A percentile compares a stretch with the other conserved stretches of the same genome.
Evolutionary conservation across 2,797 vertebrate species (phyloP).

Genomic region (Dendrocincla fuliginosa): DNA sequence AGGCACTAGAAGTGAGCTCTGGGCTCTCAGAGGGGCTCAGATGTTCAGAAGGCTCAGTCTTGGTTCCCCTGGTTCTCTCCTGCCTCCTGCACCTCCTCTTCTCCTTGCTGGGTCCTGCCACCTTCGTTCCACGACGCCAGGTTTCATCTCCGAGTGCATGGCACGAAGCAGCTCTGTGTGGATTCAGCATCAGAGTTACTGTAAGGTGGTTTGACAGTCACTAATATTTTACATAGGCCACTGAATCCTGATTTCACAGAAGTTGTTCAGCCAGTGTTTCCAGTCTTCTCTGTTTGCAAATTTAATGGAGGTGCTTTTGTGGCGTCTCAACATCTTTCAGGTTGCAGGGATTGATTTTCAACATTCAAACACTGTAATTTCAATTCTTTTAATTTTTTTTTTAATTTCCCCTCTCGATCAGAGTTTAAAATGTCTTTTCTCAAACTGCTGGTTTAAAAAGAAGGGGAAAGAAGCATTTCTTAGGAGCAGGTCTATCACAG

Average conservation of each 20-base stretch:
- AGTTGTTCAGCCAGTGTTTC: not conserved
- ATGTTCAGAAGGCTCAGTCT: conserved; percentile 26
- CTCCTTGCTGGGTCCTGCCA: not conserved
- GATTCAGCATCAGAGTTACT: not conserved
- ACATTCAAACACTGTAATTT: accelerated
- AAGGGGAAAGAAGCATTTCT: not conserved
- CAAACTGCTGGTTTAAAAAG: not conserved
- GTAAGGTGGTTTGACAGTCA: conserved; percentile 26
- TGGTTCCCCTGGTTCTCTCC: not conserved
- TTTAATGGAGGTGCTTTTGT: conserved; percentile 8
- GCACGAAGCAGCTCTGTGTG: not conserved
- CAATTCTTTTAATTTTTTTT: not conserved
- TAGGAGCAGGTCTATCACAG: not conserved
- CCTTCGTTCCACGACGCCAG: conserved; percentile 24
- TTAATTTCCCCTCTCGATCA: not conserved
- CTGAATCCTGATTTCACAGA: not conserved
- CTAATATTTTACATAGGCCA: conserved; percentile 43
- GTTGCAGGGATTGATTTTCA: not conserved
- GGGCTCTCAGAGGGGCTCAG: not conserved
- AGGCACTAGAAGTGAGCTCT: not conserved
- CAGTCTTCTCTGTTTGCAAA: not conserved
- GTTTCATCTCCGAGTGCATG: conserved; percentile 12
- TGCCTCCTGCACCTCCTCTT: not conserved
- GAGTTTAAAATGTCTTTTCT: not conserved
- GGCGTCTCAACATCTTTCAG: not conserved